Percentiles rank a stretch among this genome's conserved stretches.
Evolutionary conservation across 2,797 vertebrate species (phyloP).

Genomic region (Amazona finschi): DNA sequence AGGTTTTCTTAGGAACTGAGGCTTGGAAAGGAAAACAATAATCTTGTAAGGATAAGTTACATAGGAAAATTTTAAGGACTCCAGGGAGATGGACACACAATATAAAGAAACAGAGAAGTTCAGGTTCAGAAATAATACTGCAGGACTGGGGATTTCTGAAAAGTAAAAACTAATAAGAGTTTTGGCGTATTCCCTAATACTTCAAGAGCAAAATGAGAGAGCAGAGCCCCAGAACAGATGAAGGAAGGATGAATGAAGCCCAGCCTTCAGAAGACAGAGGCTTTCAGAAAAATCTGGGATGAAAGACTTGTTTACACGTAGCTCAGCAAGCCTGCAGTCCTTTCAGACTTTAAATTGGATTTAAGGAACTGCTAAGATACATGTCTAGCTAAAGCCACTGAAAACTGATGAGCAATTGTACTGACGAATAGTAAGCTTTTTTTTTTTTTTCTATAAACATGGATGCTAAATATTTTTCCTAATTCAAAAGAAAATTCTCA

Average conservation of each 20-base stretch:
- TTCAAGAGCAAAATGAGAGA: not conserved
- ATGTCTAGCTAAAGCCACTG: not conserved
- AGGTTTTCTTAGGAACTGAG: not conserved
- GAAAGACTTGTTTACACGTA: constrained; percentile 16
- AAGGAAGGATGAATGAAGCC: constrained; percentile 2
- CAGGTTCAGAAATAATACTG: not conserved
- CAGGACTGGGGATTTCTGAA: not conserved
- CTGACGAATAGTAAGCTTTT: not conserved
- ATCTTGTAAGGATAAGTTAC: not conserved
- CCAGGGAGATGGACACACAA: not conserved
- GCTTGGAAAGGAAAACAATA: not conserved
- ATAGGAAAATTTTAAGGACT: not conserved
- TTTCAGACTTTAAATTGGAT: not conserved
- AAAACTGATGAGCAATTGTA: not conserved
- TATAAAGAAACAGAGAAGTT: not conserved
- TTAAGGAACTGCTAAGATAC: not conserved
- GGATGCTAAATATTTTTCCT: not conserved
- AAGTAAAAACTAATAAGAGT: not conserved
- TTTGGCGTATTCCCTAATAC: not conserved
- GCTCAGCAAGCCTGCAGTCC: not conserved
- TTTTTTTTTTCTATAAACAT: not conserved
- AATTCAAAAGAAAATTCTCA: not conserved
- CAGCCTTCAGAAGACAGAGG: not conserved
- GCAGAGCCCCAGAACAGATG: not conserved
- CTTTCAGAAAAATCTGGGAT: constrained; percentile 17